A percentile compares a stretch with the other conserved stretches of the same genome.
Conservation (phyloP, 2,888 invertebrate species). For the Tridacna crocea region DNA sequence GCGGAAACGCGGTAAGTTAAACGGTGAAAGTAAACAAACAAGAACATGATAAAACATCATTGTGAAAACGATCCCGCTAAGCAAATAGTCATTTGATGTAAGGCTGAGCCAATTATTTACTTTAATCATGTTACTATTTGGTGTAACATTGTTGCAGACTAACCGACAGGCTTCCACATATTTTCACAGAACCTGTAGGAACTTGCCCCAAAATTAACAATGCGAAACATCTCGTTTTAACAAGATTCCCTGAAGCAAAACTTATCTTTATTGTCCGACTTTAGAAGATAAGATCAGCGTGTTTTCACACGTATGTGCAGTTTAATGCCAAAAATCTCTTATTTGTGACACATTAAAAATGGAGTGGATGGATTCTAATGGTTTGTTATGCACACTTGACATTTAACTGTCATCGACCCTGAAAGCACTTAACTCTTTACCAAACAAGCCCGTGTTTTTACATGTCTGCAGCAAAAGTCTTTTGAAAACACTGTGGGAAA, state of each 20-base stretch:
- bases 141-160: too few relatives aligned
- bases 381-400: slow-evolving; percentile 36
- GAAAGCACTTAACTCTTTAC: background rate
- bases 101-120: too few relatives aligned
- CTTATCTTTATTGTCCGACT: slow-evolving; percentile 8
- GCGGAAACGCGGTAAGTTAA: slow-evolving; percentile 24
- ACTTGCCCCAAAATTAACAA: slow-evolving; percentile 36
- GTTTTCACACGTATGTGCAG: slow-evolving; percentile 29
- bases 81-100: too few relatives aligned
- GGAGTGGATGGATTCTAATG: slow-evolving; percentile 61
- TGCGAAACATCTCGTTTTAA: slow-evolving; percentile 16
- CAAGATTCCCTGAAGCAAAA: slow-evolving; percentile 23
- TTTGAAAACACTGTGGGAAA: too few relatives aligned
- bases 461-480: too few relatives aligned
- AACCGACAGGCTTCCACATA: too few relatives aligned
- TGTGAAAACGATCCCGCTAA: too few relatives aligned
- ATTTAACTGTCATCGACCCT: background rate
- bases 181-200: slow-evolving; percentile 21
- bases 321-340: background rate
- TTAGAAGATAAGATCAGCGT: slow-evolving; percentile 31
- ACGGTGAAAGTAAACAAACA: slow-evolving; percentile 9
- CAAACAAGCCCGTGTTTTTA: too few relatives aligned
- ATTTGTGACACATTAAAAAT: slow-evolving; percentile 30
- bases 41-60: background rate
- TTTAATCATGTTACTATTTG: too few relatives aligned